Percentiles rank a stretch among this genome's conserved stretches.
Conservation (phyloP, 2,888 invertebrate genomes). For the Rhagonycha lutea region DNA sequence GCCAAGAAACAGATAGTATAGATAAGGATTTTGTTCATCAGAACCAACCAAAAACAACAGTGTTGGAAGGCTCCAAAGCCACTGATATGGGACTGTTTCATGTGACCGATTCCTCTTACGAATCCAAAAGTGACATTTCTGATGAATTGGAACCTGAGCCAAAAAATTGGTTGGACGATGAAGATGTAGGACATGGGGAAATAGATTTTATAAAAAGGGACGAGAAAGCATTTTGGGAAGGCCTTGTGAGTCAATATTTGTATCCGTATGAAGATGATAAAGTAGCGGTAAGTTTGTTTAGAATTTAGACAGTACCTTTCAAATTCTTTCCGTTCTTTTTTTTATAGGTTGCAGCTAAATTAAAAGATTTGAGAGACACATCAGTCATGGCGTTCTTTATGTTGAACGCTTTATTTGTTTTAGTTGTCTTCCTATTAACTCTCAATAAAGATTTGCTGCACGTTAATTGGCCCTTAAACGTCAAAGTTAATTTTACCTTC, state of each 20-base stretch:
- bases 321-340: not conserved
- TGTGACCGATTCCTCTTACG: conserved; percentile 59
- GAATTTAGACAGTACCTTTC: not conserved
- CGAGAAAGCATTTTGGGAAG: conserved; percentile 79
- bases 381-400: conserved; percentile 73
- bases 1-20: conserved; percentile 8
- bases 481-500: conserved; percentile 55
- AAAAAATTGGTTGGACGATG: conserved; percentile 70
- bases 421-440: conserved; percentile 74
- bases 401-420: conserved; percentile 76
- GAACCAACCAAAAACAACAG: conserved; percentile 48
- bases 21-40: not conserved
- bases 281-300: conserved; percentile 57
- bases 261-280: conserved; percentile 72
- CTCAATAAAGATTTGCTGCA: conserved; percentile 71
- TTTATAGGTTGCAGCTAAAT: conserved; percentile 49
- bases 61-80: conserved; percentile 38
- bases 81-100: conserved; percentile 41
- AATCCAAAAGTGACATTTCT: conserved; percentile 64
- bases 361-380: conserved; percentile 68
- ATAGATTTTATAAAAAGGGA: conserved; percentile 66
- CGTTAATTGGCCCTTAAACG: conserved; percentile 70
- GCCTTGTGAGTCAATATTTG: conserved; percentile 75
- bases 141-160: conserved; percentile 34
- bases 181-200: conserved; percentile 66